Evolutionary conservation across 1,140 invertebrate species (phyloP), one percentile per base, ranked within the genome.

Genomic region (Rhyacophila brunnea): DNA sequence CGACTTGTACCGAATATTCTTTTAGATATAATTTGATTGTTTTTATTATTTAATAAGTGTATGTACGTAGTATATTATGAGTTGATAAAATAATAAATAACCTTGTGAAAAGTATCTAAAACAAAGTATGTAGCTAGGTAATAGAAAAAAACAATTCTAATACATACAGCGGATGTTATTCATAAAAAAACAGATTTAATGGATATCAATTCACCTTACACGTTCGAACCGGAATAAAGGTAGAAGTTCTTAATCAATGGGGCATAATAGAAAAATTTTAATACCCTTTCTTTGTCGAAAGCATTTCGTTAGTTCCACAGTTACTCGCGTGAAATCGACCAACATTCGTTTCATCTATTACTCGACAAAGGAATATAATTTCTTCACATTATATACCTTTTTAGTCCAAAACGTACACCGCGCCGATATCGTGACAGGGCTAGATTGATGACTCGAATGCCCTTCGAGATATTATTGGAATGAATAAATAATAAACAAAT

Each of bases 311-410:
- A 23, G 43, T 42, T 44, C 40, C 23, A 43, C 13, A 28, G 23
- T 9, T 28, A 17, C 14, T 43, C 38, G 49, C 49, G 49, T 59
- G 50, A 59, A 59, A 52, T 53, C 20, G 28, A n/a, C 15, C 17
- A 36, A 14, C 32, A 59, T 59, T 50, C 43, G 58, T 44, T 23
- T 53, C 58, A 59, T 14, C 58, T 47, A 59, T 59, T 59, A 59
- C 18, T 11, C 50, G 20, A 59, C 58, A 59, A 59, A 47, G 35
- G 50, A 47, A 53, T 52, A 53, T 53, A 53, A 59, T 59, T 59
- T 59, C 40, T 43, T 59, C 7, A 19, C 43, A 53, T 59, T 59
- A 52, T 44, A 49, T 49, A 59, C 40, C 55, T 48, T 58, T 56
- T 44, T 36, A 34, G 34, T 20, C 20, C 6, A 40, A 28, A n/a